Base-by-base conservation (phyloP, 2,113 vertebrate species). In the Fulica atra region DNA sequence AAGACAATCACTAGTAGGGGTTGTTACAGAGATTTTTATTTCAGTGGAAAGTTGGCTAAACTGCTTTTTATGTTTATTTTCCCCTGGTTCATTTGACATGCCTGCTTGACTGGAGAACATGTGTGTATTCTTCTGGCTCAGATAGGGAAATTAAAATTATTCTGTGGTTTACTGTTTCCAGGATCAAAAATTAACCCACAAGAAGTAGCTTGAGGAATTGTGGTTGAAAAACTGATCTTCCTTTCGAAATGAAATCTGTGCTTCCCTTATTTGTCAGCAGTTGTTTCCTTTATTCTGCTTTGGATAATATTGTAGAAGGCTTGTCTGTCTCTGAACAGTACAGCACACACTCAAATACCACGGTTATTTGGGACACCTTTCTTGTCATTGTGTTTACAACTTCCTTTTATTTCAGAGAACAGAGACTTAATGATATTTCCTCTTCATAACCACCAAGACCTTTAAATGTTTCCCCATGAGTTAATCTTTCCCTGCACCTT, bases 301-400 rank as follows among this genome's bases (percentile, higher is more conserved):
- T 35, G 26, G 18, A 77, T 51, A 74, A n/a, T 35, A 54, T 7
- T 51, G 18, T 20, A 68, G 38, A 51, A 60, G 31, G n/a, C 50
- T 84, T 28, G 18, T 79, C 35, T 5, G 2, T 44, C 54, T 85
- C 88, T 65, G 76, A 88, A n/a, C 29, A 73, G 6, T 90, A 66
- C 8, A 70, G 26, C n/a, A 74, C 57, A 74, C 31, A 24, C 7
- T 89, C 70, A 90, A 60, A 88, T 81, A 64, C 64, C 76, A 56
- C 64, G 76, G 64, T 44, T 9, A 2, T 38, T 88, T 56, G 19
- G 48, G 64, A 86, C 80, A 76, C 60, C 44, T 86, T 80, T 94
- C 78, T 95, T 88, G 64, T 70, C 85, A 93, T 84, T 94, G 80
- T 95, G 69, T 93, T 95, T 94, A 96, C 90, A 90, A 93, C 81